These are phyloP conservation scores for Euwallacea fornicatus DNA, from an alignment of 1,140 invertebrate species.

Conservation along the genomic window DNA sequence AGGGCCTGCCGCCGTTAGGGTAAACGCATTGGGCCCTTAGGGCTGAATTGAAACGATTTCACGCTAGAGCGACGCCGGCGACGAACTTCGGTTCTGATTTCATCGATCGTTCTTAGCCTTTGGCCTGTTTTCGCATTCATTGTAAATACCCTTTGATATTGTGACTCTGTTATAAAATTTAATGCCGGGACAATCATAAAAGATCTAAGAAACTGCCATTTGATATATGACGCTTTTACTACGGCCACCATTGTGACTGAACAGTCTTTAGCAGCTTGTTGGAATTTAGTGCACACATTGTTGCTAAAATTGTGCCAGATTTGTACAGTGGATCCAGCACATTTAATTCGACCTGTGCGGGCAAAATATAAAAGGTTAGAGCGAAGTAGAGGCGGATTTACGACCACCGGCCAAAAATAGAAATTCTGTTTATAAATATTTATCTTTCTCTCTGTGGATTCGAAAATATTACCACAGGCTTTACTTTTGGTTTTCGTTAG, in stretches of 20 bases:
- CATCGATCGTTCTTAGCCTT: slow-evolving; percentile 24
- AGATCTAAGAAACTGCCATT: background rate
- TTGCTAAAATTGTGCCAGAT: background rate
- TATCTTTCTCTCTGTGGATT: slow-evolving; percentile 14
- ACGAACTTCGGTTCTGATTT: slow-evolving; percentile 23
- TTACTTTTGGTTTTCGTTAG: slow-evolving; percentile 14
- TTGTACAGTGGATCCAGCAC: background rate
- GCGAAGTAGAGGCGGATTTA: slow-evolving; percentile 13
- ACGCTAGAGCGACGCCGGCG: background rate
- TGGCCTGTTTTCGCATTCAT: slow-evolving; percentile 11
- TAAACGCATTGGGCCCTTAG: slow-evolving; percentile 11
- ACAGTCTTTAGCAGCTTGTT: background rate
- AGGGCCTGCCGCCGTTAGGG: slow-evolving; percentile 7
- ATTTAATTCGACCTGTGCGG: slow-evolving; percentile 15
- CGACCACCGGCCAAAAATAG: slow-evolving; percentile 10
- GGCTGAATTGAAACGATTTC: slow-evolving; percentile 19
- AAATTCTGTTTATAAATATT: slow-evolving; percentile 22
- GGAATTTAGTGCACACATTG: background rate
- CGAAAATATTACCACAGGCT: slow-evolving; percentile 16
- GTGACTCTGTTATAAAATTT: slow-evolving; percentile 1
- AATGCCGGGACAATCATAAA: background rate
- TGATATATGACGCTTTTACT: background rate
- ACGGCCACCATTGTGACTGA: background rate
- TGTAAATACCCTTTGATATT: slow-evolving; percentile 3
- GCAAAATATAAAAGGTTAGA: slow-evolving; percentile 6